A percentile compares a stretch with the other conserved stretches of the same genome.
Conservation (phyloP, 1,140 invertebrate genomes). For the Drosophila grimshawi region DNA sequence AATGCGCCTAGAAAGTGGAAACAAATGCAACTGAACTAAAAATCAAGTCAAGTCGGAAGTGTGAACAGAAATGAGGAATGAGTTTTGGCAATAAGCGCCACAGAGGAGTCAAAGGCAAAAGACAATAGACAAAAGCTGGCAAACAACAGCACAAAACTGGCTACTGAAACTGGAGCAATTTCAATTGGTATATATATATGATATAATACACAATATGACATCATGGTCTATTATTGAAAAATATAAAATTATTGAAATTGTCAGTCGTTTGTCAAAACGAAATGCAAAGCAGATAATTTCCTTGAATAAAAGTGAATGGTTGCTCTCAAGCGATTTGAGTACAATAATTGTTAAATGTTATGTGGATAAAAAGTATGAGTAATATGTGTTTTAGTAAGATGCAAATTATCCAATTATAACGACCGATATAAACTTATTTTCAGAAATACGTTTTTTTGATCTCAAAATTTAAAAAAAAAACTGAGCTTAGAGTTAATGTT, state of each 20-base stretch:
- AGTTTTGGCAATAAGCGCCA: constrained; percentile 60
- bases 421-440: too few relatives aligned
- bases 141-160: background rate
- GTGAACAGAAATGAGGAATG: constrained; percentile 36
- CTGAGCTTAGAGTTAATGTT: too few relatives aligned
- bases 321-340: too few relatives aligned
- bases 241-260: background rate
- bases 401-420: background rate
- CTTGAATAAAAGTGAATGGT: background rate
- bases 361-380: too few relatives aligned
- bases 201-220: constrained; percentile 47
- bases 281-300: background rate
- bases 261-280: background rate
- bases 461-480: too few relatives aligned
- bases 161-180: constrained; percentile 51
- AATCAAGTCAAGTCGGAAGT: constrained; percentile 18
- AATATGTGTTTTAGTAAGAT: too few relatives aligned
- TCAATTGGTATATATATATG: background rate
- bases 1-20: constrained; percentile 26
- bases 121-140: background rate
- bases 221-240: constrained; percentile 24
- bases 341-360: too few relatives aligned
- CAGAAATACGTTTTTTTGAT: too few relatives aligned
- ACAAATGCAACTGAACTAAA: constrained; percentile 20
- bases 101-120: constrained; percentile 45